phyloP scores from a whole-genome alignment of 2,113 vertebrate species.

The Loxodonta africana region DNA sequence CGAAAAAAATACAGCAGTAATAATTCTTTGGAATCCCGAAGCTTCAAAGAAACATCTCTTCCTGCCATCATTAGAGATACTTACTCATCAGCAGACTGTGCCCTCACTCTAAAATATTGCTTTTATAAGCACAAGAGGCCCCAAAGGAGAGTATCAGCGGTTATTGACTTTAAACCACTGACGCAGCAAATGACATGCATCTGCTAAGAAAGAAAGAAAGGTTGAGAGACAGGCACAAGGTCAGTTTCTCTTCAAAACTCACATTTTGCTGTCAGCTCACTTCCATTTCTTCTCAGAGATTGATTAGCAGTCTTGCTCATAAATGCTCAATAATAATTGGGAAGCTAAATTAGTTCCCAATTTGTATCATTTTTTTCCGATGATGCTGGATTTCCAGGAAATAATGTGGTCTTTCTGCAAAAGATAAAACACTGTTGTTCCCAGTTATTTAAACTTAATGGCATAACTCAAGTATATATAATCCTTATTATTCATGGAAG shows the following conservation, averaged over 20 bases:
- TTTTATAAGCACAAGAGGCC: slow-evolving; percentile 57
- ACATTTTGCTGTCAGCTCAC: neutral
- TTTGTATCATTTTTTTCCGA: slow-evolving; percentile 37
- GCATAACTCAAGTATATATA: slow-evolving; percentile 42
- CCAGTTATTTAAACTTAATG: slow-evolving; percentile 20
- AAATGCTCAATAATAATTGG: slow-evolving; percentile 19
- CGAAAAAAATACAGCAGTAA: slow-evolving; percentile 65
- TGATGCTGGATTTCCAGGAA: slow-evolving; percentile 53
- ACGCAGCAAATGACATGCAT: slow-evolving; percentile 63
- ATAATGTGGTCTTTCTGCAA: slow-evolving; percentile 13
- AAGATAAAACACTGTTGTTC: neutral
- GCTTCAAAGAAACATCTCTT: slow-evolving; percentile 68
- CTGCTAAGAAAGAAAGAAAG: slow-evolving; percentile 46
- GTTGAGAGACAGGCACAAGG: slow-evolving; percentile 57
- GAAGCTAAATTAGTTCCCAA: slow-evolving; percentile 19
- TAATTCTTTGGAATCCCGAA: slow-evolving; percentile 71
- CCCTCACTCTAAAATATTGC: slow-evolving; percentile 63
- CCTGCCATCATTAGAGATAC: slow-evolving; percentile 51
- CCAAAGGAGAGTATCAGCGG: slow-evolving; percentile 69
- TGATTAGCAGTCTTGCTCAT: slow-evolving; percentile 13
- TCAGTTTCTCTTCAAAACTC: slow-evolving; percentile 52
- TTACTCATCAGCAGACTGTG: slow-evolving; percentile 55
- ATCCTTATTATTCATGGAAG: slow-evolving; percentile 41
- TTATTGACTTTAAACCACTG: slow-evolving; percentile 73
- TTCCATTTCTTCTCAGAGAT: neutral